Evolutionary conservation across 1,140 invertebrate genomes (phyloP), one percentile per base, ranked within the genome.

Genomic region (Pogonomyrmex californicus): DNA sequence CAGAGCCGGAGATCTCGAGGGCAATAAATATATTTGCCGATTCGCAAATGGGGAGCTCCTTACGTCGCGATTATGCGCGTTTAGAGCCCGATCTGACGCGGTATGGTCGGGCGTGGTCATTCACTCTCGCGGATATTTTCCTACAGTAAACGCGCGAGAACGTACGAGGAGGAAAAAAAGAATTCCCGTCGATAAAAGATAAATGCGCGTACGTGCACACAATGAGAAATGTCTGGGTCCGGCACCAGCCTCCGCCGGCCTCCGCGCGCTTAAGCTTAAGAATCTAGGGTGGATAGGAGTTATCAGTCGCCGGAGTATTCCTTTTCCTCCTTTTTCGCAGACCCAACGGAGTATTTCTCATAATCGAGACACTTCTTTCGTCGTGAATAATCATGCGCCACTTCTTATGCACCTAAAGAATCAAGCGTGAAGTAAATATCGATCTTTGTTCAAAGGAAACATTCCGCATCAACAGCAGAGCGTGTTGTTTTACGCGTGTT

Each of bases 31-130:
- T n/a, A 63, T 23, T 23, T 23, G 23, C 66, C 86, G 73, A 85
- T 83, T 77, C 63, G 87, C 87, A 90, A 23, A 90, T 88, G 58
- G 85, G 82, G 87, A 86, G 85, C 81, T 90, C 41, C 9, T 90
- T 86, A 85, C 60, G 49, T 41, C 49, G 89, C 77, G 79, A 81
- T 89, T 81, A 87, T 89, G 79, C 77, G 47, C 65, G 44, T 60
- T 79, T 49, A 38, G 71, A 65, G 79, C 65, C 71, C 82, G 90
- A 58, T 90, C 79, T 73, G 70, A 75, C 66, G 62, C 85, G 93
- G 93, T 91, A 94, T 94, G 91, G 91, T 85, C 92, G 93, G 93
- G 93, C 77, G 93, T 94, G 93, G 93, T 93, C 92, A 88, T 86
- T 91, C 87, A 86, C 58, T 75, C 54, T 85, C 51, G 14, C 87